Conservation (phyloP, 64 coral and sea anemone species). For the Orbicella faveolata region DNA sequence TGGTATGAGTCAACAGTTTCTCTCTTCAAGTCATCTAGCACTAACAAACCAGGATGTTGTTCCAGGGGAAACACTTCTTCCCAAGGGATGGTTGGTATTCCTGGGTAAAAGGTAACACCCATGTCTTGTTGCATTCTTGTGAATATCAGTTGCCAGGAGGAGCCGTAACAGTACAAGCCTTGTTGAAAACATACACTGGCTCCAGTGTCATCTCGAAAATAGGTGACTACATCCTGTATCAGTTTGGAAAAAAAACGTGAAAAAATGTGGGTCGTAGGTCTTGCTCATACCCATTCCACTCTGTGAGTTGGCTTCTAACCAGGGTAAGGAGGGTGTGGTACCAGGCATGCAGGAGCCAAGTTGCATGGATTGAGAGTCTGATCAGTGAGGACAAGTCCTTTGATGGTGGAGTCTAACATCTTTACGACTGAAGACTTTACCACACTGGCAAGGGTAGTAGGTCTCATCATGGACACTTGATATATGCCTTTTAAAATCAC, state of each 20-base stretch:
- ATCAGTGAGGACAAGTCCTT: no score
- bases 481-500: no score
- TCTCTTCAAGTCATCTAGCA: neutral
- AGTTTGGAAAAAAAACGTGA: neutral
- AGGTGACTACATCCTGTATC: neutral
- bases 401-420: no score
- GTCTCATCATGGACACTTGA: no score
- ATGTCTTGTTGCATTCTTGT: neutral
- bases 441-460: no score
- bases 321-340: no score
- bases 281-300: no score
- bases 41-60: neutral
- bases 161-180: slow-evolving; percentile 16
- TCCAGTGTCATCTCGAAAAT: neutral
- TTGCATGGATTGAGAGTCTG: no score
- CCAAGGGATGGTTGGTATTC: neutral
- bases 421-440: no score
- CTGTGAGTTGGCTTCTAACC: no score
- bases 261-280: neutral
- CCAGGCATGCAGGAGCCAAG: no score
- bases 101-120: neutral
- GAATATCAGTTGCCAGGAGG: neutral
- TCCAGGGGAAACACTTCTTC: neutral
- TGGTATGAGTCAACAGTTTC: neutral
- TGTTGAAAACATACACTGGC: neutral